phyloP scores from a whole-genome alignment of 2,797 vertebrate species.

The Myotis daubentonii region DNA sequence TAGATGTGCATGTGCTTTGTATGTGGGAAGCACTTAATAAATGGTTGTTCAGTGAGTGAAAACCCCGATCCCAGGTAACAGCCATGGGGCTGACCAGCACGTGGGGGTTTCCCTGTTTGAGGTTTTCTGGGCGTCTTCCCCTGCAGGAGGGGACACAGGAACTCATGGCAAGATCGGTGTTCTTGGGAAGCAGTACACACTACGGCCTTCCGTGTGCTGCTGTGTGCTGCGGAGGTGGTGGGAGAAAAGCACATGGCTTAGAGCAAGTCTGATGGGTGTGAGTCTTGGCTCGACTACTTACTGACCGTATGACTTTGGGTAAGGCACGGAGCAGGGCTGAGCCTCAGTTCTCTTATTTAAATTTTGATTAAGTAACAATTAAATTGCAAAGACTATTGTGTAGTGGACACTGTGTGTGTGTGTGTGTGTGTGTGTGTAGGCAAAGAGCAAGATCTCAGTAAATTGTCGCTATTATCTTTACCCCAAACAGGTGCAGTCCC shows the following conservation, averaged over 20 bases:
- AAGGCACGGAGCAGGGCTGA: background rate
- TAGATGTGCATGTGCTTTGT: background rate
- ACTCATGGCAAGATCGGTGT: background rate
- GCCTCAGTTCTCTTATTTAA: background rate
- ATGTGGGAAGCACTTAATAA: background rate
- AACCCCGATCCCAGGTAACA: background rate
- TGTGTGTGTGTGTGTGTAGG: background rate
- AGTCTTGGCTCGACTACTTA: background rate
- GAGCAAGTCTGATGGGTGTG: background rate
- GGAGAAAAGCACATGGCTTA: background rate
- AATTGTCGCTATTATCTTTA: constrained; percentile 55
- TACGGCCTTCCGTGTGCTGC: background rate
- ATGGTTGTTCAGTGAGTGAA: background rate
- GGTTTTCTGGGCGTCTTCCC: background rate
- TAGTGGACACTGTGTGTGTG: background rate
- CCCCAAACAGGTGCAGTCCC: constrained; percentile 43
- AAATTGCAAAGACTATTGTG: background rate
- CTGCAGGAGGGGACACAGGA: background rate
- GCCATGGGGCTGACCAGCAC: background rate
- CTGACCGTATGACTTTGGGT: background rate
- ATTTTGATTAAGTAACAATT: background rate
- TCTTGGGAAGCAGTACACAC: background rate
- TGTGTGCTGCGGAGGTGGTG: rapidly evolving
- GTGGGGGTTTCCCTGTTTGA: background rate
- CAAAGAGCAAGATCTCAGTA: constrained; percentile 44